Evolutionary conservation across 2,113 vertebrate species (phyloP).

Genomic region (Pardalotus punctatus): DNA sequence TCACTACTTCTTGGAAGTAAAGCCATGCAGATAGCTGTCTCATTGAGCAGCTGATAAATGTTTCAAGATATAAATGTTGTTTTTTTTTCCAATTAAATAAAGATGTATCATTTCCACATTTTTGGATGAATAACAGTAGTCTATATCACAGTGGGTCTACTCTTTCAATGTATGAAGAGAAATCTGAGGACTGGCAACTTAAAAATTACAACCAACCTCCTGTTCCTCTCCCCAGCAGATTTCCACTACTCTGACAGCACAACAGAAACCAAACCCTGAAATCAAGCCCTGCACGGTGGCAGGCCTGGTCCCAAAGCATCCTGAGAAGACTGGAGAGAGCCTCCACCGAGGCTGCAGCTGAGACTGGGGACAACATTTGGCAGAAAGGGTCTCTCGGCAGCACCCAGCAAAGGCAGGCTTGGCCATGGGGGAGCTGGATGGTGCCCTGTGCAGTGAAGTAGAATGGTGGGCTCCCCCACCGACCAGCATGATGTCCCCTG

Average conservation of each 20-base stretch:
- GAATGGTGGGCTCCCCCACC: fast-evolving
- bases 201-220: background rate
- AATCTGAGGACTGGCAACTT: background rate
- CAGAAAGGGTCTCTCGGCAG: background rate
- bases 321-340: background rate
- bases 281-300: background rate
- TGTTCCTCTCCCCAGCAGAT: background rate
- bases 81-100: background rate
- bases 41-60: background rate
- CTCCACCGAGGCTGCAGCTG: background rate
- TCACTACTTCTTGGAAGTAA: background rate
- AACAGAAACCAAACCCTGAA: background rate
- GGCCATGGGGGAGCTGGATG: background rate
- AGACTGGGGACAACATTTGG: fast-evolving
- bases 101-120: background rate
- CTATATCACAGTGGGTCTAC: background rate
- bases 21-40: background rate
- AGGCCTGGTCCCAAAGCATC: background rate
- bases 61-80: background rate
- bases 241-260: background rate
- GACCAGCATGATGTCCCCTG: fast-evolving
- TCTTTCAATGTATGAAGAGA: background rate
- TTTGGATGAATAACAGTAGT: background rate
- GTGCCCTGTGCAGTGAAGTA: background rate
- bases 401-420: no score